phyloP scores from a whole-genome alignment of 2,113 vertebrate species.

The Toxotes chatareus region DNA sequence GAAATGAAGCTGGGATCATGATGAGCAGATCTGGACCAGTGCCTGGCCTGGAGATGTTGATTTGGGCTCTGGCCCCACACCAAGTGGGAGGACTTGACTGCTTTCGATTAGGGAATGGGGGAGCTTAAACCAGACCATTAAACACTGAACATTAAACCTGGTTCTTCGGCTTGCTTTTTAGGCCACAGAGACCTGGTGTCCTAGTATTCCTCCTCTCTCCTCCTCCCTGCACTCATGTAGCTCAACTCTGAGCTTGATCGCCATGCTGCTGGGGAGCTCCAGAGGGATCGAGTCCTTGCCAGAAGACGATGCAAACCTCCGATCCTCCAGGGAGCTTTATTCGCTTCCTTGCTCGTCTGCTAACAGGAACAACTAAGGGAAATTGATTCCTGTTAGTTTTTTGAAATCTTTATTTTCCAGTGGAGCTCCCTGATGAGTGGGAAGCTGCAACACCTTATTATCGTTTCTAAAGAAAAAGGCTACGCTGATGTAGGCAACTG shows the following conservation, averaged over 20 bases:
- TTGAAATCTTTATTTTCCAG: constrained; percentile 57
- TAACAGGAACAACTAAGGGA: constrained; percentile 37
- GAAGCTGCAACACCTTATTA: constrained; percentile 18
- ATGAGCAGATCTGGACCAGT: constrained; percentile 49
- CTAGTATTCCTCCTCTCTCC: constrained; percentile 28
- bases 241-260: constrained; percentile 30
- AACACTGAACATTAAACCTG: constrained; percentile 55
- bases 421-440: constrained; percentile 28
- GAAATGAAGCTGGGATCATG: constrained; percentile 53
- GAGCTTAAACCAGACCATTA: constrained; percentile 54
- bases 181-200: constrained; percentile 33
- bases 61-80: constrained; percentile 52
- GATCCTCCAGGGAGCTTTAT: constrained; percentile 28
- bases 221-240: constrained; percentile 34
- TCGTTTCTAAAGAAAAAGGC: constrained; percentile 12
- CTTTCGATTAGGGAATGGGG: constrained; percentile 60
- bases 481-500: neutral
- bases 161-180: constrained; percentile 32
- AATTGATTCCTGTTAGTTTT: constrained; percentile 54
- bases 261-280: constrained; percentile 8
- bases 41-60: constrained; percentile 59
- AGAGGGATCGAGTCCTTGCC: constrained; percentile 5
- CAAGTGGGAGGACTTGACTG: constrained; percentile 61
- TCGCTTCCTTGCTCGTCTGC: constrained; percentile 25
- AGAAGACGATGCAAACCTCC: constrained; percentile 29